Evolutionary conservation across 2,113 vertebrate species (phyloP), one percentile per base, ranked within the genome.

Genomic region (Vulpes vulpes): DNA sequence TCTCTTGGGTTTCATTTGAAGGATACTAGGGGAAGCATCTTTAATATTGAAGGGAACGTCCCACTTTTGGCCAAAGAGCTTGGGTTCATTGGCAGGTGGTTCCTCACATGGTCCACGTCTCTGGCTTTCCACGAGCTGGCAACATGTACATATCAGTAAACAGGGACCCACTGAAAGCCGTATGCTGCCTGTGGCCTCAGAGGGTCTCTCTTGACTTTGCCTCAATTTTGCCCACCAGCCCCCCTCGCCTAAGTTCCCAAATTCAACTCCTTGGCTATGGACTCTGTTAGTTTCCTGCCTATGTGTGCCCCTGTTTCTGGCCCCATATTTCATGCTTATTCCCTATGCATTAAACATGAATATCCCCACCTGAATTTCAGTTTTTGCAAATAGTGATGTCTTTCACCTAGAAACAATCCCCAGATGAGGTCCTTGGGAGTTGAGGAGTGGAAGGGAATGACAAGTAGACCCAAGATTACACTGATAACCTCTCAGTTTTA

Each of bases 41-140:
- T 80, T 51, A 27, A 19, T 27, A 19, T 6, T 69, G 30, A 25
- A 82, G 4, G 8, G 10, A 78, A 78, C 25, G 17, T 7, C 27
- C 23, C 2, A 9, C 3, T 84, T 55, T 71, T 0, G 8, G 4
- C 1, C 2, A 8, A 57, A 79, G 1, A 11, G 1, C 1, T 19
- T 23, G 30, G 35, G 1, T 5, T 32, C 19, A 0, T 6, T 15
- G 4, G 19, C 16, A 23, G 20, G 11, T 8, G 2, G 20, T 65
- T 4, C 9, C 25, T 3, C 5, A 1, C 5, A 3, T 2, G 8
- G 1, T 2, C 30, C 12, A 57, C 22, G 74, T 43, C 9, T 51
- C 53, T 65, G 82, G 20, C 3, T 2, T 79, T 3, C 5, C 11
- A 49, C 0, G 4, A 71, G 55, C n/a, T n/a, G n/a, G n/a, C 4